Evolutionary conservation across 2,797 vertebrate genomes (phyloP).

Genomic region (Ciconia nigra): DNA sequence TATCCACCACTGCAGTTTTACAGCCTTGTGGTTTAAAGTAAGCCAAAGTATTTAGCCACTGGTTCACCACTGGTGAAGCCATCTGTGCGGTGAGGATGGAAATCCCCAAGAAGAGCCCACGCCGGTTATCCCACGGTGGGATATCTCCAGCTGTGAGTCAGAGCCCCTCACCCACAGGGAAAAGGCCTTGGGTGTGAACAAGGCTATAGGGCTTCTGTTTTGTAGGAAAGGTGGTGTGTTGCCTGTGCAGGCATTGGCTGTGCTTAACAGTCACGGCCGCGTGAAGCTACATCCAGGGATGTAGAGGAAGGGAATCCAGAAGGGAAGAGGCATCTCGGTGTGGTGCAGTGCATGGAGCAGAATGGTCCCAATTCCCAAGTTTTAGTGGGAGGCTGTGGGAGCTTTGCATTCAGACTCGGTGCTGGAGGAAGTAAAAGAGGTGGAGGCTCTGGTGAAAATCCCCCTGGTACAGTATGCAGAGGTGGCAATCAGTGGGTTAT

Average conservation of each 20-base stretch:
- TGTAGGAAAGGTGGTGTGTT: neutral
- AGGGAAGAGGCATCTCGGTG: neutral
- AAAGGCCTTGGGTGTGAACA: neutral
- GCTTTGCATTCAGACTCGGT: neutral
- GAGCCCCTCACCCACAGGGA: neutral
- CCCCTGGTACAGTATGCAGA: too few relatives aligned
- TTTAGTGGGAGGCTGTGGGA: neutral
- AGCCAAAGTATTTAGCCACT: neutral
- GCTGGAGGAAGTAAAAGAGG: neutral
- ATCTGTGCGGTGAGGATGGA: accelerated
- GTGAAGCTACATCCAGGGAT: neutral
- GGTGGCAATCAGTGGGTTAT: neutral
- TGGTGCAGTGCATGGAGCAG: neutral
- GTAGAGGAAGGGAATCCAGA: neutral
- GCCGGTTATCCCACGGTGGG: accelerated
- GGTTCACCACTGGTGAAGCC: neutral
- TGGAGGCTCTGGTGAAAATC: neutral
- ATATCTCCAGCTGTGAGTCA: neutral
- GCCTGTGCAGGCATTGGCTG: too few relatives aligned
- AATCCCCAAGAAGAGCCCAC: neutral
- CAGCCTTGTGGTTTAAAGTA: neutral
- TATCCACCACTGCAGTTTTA: neutral
- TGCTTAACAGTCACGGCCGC: accelerated
- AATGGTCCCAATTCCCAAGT: neutral
- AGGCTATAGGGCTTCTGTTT: neutral